phyloP scores from a whole-genome alignment of 30 jellyfish, hydroid and myxozoan genomes.

The Aurelia sp. region DNA sequence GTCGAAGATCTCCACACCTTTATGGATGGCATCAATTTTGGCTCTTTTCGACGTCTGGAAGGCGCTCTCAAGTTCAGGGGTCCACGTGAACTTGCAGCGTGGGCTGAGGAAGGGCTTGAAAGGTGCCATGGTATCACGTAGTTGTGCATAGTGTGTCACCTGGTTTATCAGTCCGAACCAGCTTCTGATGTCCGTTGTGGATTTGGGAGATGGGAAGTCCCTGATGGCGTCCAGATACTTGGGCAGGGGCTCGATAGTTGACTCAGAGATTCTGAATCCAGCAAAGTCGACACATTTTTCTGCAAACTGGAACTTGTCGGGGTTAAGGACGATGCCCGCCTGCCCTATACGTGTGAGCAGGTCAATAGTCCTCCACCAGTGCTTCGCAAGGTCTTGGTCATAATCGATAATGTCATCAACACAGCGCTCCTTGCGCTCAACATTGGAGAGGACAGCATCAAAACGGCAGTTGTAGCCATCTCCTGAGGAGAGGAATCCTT shows the following conservation, averaged over 20 bases:
- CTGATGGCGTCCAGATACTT: conserved; percentile 27
- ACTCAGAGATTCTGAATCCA: conserved; percentile 17
- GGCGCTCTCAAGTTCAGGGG: conserved; percentile 15
- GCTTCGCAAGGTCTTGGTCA: no score
- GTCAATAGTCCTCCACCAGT: no score
- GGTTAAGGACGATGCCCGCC: conserved; percentile 1
- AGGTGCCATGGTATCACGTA: conserved; percentile 36
- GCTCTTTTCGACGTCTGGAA: conserved; percentile 12
- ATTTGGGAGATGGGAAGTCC: conserved; percentile 24
- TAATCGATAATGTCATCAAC: no score
- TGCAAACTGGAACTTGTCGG: conserved; percentile 35
- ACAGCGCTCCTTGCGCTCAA: no score
- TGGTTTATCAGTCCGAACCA: conserved; percentile 46
- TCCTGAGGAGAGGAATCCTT: conserved; percentile 56
- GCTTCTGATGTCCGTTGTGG: conserved; percentile 13
- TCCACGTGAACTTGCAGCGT: conserved; percentile 18
- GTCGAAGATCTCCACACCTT: conserved; percentile 42
- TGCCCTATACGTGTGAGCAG: no score
- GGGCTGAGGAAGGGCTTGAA: conserved; percentile 34
- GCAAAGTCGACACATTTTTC: conserved; percentile 14
- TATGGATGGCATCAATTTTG: conserved; percentile 12
- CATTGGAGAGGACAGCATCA: no score
- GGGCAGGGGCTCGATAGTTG: conserved; percentile 34
- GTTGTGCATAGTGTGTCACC: conserved; percentile 5
- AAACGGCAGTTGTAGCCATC: conserved; percentile 34